Evolutionary conservation across 2,888 invertebrate species (phyloP).

Genomic region (Nemotelus nigrinus): DNA sequence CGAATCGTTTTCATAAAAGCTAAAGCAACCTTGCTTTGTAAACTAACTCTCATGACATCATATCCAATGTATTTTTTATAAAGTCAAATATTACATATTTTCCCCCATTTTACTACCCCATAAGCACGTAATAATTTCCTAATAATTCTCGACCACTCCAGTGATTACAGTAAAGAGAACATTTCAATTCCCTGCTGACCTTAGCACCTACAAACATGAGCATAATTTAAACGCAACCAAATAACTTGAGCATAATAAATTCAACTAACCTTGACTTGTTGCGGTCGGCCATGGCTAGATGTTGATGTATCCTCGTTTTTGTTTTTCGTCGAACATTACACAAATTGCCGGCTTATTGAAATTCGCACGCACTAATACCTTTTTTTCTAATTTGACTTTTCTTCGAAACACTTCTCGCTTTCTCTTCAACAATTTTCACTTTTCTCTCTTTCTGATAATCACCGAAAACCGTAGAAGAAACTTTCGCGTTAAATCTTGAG

Average conservation of each 20-base stretch:
- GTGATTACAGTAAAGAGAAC: too few species aligned
- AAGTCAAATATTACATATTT: too few species aligned
- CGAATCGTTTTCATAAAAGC: too few species aligned
- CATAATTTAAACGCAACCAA: neutral
- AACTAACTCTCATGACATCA: too few species aligned
- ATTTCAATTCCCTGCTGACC: too few species aligned
- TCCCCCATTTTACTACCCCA: too few species aligned
- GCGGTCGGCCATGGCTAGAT: constrained; percentile 51
- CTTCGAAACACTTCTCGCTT: neutral
- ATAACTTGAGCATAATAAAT: neutral
- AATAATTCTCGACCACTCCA: too few species aligned
- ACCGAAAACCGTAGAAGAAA: neutral
- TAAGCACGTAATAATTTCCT: too few species aligned
- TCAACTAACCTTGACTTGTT: constrained; percentile 50
- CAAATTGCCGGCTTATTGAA: constrained; percentile 34
- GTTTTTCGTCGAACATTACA: constrained; percentile 46
- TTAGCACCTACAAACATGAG: neutral
- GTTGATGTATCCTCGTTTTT: constrained; percentile 45
- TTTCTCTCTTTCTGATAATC: neutral
- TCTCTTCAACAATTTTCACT: neutral
- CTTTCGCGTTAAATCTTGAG: too few species aligned
- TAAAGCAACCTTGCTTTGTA: too few species aligned
- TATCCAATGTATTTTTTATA: too few species aligned
- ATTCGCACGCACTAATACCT: constrained; percentile 8
- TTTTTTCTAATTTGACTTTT: neutral